These are phyloP conservation scores for Carcinoscorpius rotundicauda DNA, from an alignment of 1,140 invertebrate species.

Conservation along the genomic window DNA sequence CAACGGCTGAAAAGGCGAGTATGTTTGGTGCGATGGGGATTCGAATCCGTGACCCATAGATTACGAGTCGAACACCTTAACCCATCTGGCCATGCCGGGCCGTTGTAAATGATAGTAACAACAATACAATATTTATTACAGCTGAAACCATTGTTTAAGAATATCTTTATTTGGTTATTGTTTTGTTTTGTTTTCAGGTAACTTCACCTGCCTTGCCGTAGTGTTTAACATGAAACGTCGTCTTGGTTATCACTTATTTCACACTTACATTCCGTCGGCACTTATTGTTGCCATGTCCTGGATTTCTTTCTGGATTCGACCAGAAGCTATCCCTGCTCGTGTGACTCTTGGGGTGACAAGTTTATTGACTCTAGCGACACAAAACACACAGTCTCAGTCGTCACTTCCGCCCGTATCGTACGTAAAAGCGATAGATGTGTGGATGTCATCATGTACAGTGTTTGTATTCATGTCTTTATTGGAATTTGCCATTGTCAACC, in stretches of 20 bases:
- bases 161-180: not conserved
- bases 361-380: conserved; percentile 60
- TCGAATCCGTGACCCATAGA: not conserved
- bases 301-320: conserved; percentile 53
- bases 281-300: conserved; percentile 53
- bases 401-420: conserved; percentile 80
- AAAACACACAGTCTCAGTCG: conserved; percentile 79
- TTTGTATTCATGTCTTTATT: conserved; percentile 85
- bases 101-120: not conserved
- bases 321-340: conserved; percentile 47
- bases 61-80: not conserved
- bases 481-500: conserved; percentile 84
- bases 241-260: conserved; percentile 47
- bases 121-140: not conserved
- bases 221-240: conserved; percentile 70
- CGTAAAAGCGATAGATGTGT: conserved; percentile 83
- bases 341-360: conserved; percentile 49
- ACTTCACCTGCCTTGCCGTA: conserved; percentile 77
- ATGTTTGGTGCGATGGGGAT: not conserved
- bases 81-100: not conserved
- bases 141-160: not conserved
- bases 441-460: conserved; percentile 85
- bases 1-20: not conserved
- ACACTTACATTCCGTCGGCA: conserved; percentile 50
- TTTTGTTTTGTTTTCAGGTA: conserved; percentile 42